These are phyloP conservation scores for Agrenia bidenticulata DNA, from an alignment of 2,888 invertebrate species.

Conservation along the genomic window DNA sequence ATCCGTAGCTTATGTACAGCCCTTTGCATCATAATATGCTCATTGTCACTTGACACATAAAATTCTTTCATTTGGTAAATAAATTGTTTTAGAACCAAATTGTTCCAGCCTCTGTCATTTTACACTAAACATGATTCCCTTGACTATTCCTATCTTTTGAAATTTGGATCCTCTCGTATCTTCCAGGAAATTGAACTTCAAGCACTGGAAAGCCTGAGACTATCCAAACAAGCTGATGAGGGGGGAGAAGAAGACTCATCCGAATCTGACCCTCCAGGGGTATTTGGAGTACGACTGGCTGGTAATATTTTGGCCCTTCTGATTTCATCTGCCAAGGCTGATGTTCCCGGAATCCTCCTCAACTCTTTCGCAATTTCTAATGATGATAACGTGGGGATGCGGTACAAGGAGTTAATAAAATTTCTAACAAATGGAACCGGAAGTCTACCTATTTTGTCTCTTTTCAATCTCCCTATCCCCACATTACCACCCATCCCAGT, in stretches of 20 bases:
- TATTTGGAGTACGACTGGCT: constrained; percentile 30
- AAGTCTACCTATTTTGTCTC: too few species aligned
- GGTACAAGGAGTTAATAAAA: neutral
- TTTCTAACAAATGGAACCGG: constrained; percentile 1
- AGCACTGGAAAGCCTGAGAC: neutral
- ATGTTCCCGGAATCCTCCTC: constrained; percentile 30
- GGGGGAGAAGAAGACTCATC: constrained; percentile 2
- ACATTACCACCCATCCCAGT: too few species aligned
- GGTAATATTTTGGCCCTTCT: constrained; percentile 32
- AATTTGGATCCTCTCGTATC: neutral
- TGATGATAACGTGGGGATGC: neutral
- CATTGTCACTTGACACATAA: too few species aligned
- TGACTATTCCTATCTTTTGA: too few species aligned
- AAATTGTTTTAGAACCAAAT: too few species aligned
- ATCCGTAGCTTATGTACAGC: too few species aligned
- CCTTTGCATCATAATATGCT: too few species aligned
- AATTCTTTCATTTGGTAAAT: too few species aligned
- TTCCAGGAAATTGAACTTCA: neutral
- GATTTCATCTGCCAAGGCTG: constrained; percentile 24
- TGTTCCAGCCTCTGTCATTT: too few species aligned
- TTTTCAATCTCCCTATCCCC: too few species aligned
- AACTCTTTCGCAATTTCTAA: constrained; percentile 17
- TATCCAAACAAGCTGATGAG: constrained; percentile 15
- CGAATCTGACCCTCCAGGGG: constrained; percentile 17
- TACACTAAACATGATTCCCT: too few species aligned